phyloP scores from a whole-genome alignment of 2,797 vertebrate genomes.

The Luscinia megarhynchos region DNA sequence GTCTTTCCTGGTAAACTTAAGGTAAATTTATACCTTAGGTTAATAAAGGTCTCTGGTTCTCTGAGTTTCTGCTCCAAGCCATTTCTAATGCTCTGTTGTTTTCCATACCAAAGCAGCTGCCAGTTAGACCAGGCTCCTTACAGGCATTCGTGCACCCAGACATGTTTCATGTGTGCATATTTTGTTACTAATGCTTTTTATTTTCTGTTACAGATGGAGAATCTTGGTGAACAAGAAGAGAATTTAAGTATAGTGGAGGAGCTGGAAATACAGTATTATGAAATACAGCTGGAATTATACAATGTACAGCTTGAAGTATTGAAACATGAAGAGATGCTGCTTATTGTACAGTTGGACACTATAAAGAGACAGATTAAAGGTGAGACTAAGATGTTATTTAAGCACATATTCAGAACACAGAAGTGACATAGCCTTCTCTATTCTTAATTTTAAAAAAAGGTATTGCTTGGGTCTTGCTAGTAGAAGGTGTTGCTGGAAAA shows the following conservation, averaged over 20 bases:
- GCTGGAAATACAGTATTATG: slow-evolving; percentile 92
- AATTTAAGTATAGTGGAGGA: slow-evolving; percentile 77
- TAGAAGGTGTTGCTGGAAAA: background rate
- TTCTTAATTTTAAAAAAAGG: background rate
- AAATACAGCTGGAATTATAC: slow-evolving; percentile 90
- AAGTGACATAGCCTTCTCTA: background rate
- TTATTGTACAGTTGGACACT: slow-evolving; percentile 87
- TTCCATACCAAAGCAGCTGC: background rate
- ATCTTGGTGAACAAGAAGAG: slow-evolving; percentile 75
- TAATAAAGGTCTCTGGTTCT: background rate
- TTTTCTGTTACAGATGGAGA: slow-evolving; percentile 79
- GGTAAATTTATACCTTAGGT: background rate
- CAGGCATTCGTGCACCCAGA: background rate
- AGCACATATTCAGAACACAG: background rate
- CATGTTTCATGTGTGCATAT: background rate
- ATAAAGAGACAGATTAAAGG: slow-evolving; percentile 90
- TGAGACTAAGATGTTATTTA: slow-evolving; percentile 61
- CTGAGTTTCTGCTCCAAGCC: background rate
- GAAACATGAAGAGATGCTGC: slow-evolving; percentile 92
- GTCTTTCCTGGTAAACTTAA: background rate
- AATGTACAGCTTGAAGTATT: slow-evolving; percentile 91
- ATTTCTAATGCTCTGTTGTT: background rate
- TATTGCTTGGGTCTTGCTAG: background rate
- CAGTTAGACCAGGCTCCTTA: background rate
- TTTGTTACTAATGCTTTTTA: slow-evolving; percentile 11